Evolutionary conservation across 2,888 invertebrate genomes (phyloP).

Genomic region (Megalurothrips usitatus): DNA sequence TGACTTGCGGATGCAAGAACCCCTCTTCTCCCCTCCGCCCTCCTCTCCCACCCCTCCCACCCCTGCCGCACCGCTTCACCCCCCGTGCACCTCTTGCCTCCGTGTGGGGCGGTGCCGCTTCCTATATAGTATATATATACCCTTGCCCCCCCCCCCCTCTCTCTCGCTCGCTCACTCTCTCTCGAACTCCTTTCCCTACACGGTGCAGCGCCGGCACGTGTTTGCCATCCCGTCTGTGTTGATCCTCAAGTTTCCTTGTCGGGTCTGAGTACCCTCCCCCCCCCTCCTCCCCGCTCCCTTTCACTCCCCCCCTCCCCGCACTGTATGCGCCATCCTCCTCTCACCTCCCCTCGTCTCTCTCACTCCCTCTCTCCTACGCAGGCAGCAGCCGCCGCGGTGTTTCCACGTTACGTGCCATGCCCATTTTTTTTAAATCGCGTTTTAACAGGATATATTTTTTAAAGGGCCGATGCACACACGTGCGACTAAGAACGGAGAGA

Average conservation of each 20-base stretch:
- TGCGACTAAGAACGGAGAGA: background rate
- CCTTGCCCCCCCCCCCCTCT: too few relatives aligned
- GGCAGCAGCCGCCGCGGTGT: too few relatives aligned
- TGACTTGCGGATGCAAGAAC: background rate
- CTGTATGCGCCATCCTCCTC: background rate
- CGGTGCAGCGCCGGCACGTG: background rate
- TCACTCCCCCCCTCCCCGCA: background rate
- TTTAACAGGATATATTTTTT: too few relatives aligned
- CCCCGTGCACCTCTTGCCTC: too few relatives aligned
- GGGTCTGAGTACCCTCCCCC: background rate
- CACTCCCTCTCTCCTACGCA: background rate
- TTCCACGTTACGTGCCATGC: too few relatives aligned
- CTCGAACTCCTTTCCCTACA: too few relatives aligned
- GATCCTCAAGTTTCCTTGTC: constrained; percentile 23
- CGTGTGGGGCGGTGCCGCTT: too few relatives aligned
- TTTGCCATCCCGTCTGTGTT: constrained; percentile 26
- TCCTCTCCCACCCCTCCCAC: background rate
- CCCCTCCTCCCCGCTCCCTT: background rate
- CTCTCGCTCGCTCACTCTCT: too few relatives aligned
- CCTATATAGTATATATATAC: too few relatives aligned
- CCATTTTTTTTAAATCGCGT: too few relatives aligned
- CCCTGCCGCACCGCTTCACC: too few relatives aligned
- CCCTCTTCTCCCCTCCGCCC: background rate
- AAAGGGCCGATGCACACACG: background rate
- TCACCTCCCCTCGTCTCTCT: background rate